Percentiles rank a stretch among this genome's conserved stretches.
Conservation (phyloP, 2,113 vertebrate genomes). For the Albula glossodonta region DNA sequence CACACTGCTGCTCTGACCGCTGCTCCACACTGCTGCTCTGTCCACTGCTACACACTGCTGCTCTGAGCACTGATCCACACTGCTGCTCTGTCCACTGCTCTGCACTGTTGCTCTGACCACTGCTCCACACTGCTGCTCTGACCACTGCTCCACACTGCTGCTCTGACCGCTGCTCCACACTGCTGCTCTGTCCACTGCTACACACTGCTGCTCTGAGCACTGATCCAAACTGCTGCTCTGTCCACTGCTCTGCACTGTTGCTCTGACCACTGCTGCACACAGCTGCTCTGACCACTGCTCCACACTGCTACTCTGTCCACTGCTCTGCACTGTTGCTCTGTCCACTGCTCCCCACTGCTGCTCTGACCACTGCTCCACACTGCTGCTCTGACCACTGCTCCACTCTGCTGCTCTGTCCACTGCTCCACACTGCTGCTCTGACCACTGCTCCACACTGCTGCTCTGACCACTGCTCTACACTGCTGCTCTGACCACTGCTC, state of each 20-base stretch:
- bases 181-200: too few species aligned
- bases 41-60: not conserved
- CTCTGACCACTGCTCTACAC: too few species aligned
- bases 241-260: not conserved
- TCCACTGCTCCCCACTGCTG: not conserved
- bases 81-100: not conserved
- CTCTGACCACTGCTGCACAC: not conserved
- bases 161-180: too few species aligned
- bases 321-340: not conserved
- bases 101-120: too few species aligned
- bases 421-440: not conserved
- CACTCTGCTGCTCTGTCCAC: too few species aligned
- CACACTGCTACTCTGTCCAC: too few species aligned
- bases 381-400: not conserved
- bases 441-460: not conserved
- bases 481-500: too few species aligned
- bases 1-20: too few species aligned
- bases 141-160: not conserved
- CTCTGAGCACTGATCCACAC: too few species aligned
- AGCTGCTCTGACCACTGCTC: too few species aligned
- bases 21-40: too few species aligned
- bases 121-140: not conserved
- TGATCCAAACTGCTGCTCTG: not conserved
- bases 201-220: not conserved
- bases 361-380: too few species aligned